A percentile compares a stretch with the other conserved stretches of the same genome.
Conservation (phyloP, 2,797 vertebrate species). For the Petrocephalus schoutedeni region DNA sequence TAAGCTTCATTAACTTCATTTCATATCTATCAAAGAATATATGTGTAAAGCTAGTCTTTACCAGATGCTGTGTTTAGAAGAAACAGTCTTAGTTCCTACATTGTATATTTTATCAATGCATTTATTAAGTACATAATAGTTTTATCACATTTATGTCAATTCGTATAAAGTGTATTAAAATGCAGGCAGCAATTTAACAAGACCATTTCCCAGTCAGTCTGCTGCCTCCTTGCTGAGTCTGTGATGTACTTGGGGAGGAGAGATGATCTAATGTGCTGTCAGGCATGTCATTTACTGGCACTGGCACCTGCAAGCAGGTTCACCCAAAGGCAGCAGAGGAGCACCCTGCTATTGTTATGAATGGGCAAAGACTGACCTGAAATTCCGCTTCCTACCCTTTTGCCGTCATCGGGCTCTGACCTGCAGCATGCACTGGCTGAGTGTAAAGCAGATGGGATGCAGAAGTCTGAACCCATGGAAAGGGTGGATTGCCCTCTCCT, state of each 20-base stretch:
- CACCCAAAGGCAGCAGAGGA: background rate
- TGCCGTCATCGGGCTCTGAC: too few relatives aligned
- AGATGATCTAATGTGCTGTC: background rate
- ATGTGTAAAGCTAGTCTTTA: background rate
- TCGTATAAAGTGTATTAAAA: background rate
- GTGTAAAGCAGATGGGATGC: too few relatives aligned
- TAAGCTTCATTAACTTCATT: background rate
- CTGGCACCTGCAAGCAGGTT: too few relatives aligned
- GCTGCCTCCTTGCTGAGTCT: background rate
- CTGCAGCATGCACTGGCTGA: too few relatives aligned
- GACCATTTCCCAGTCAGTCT: background rate
- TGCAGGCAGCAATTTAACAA: background rate
- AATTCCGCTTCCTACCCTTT: background rate
- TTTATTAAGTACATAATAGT: background rate
- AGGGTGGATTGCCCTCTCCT: too few relatives aligned
- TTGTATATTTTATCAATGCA: background rate
- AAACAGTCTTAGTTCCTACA: background rate
- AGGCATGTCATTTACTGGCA: background rate
- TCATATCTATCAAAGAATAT: background rate
- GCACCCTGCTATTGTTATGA: background rate
- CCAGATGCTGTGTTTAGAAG: background rate
- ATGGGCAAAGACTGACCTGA: background rate
- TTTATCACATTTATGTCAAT: background rate
- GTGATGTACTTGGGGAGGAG: background rate
- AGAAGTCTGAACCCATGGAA: too few relatives aligned